Evolutionary conservation across 1,140 invertebrate species (phyloP), one percentile per base, ranked within the genome.

Genomic region (Euura saliciscinereae): DNA sequence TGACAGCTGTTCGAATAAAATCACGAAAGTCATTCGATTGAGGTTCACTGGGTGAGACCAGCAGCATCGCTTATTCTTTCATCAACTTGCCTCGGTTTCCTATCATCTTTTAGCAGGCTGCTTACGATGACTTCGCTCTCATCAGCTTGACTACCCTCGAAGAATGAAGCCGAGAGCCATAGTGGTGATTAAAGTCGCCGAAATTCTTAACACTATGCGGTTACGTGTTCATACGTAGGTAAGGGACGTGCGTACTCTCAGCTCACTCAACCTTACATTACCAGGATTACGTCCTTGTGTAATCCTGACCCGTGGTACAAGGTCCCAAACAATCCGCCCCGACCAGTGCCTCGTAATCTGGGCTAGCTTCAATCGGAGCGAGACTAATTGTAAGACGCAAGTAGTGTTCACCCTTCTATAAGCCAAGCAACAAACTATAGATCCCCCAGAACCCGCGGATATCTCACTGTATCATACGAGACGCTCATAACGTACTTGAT

Each of bases 281-380:
- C 51, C 51, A 59, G 51, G 51, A 59, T 59, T 59, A 59, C 51
- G 51, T 59, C 51, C 51, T 59, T 59, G 51, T 59, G 51, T 59
- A 59, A 59, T 59, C 51, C 51, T 59, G 51, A 59, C 51, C 51
- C 51, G 51, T 3, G 5, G 51, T 59, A 59, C 51, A n/a, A 59
- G 5, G 51, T 59, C 51, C 51, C 51, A 59, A 59, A 59, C 51
- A 59, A 59, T 4, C 51, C 51, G 28, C 28, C 28, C 28, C 28
- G 28, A 28, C 28, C 28, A 28, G 28, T 28, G 13, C 51, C 8
- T 59, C 51, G 51, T 59, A 59, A 59, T 59, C 51, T 59, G 51
- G 51, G 10, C 51, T 59, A 59, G 51, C 51, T 59, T 59, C 51
- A 59, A 59, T 59, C 51, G 3, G 51, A 59, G 51, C 51, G 51